Evolutionary conservation across 2,797 vertebrate genomes (phyloP).

Genomic region (Aulostomus chinensis): DNA sequence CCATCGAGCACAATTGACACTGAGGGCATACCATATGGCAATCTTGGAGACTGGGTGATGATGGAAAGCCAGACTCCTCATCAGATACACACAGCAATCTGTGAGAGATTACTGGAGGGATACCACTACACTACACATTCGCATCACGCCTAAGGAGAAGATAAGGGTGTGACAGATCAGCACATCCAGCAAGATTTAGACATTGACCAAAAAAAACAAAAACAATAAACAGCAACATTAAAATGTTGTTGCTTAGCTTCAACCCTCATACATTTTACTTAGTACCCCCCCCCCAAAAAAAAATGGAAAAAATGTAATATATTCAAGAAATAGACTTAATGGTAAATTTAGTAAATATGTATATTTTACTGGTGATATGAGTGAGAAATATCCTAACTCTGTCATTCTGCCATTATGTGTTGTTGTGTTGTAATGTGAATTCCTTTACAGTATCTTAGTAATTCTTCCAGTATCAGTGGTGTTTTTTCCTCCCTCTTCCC

Average conservation of each 20-base stretch:
- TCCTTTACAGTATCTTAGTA: too few relatives aligned
- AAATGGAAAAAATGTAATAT: not conserved
- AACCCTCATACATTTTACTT: too few relatives aligned
- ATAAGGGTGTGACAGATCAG: not conserved
- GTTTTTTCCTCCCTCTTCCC: too few relatives aligned
- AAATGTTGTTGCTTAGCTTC: too few relatives aligned
- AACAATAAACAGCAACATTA: not conserved
- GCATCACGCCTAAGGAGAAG: not conserved
- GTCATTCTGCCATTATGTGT: too few relatives aligned
- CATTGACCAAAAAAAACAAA: not conserved
- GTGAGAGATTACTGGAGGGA: slow-evolving; percentile 56
- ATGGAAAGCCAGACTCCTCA: slow-evolving; percentile 70
- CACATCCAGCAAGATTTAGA: not conserved
- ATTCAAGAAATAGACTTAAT: too few relatives aligned
- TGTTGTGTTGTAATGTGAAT: too few relatives aligned
- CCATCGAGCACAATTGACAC: slow-evolving; percentile 69
- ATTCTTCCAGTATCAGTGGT: too few relatives aligned
- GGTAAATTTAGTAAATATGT: too few relatives aligned
- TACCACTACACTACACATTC: slow-evolving; percentile 50
- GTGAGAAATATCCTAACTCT: too few relatives aligned
- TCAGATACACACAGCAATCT: slow-evolving; percentile 70
- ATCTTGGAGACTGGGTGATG: slow-evolving; percentile 64
- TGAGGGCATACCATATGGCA: slow-evolving; percentile 66
- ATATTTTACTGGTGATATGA: too few relatives aligned
- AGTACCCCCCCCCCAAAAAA: not conserved